Evolutionary conservation across 1,140 invertebrate genomes (phyloP).

Genomic region (Meloidogyne floridensis): DNA sequence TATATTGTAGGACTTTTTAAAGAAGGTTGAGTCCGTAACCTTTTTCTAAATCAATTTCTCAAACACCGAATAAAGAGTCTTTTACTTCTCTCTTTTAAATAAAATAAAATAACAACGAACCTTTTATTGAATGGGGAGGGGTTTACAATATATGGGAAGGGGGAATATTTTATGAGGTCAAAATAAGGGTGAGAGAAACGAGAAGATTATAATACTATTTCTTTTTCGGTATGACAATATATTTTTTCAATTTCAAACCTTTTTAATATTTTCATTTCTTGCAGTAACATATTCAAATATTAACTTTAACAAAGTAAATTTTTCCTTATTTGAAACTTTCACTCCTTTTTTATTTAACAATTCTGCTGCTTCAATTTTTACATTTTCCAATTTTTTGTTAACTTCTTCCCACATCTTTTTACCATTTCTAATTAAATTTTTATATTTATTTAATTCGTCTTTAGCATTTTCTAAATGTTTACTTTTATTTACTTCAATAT

Average conservation of each 20-base stretch:
- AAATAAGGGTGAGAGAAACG: no score
- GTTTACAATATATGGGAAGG: no score
- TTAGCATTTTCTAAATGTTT: not conserved
- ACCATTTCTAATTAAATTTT: not conserved
- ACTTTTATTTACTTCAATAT: not conserved
- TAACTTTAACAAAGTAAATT: not conserved
- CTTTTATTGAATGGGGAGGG: no score
- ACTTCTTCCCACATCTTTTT: not conserved
- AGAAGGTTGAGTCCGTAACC: no score
- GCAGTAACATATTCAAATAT: not conserved
- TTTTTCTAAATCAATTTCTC: no score
- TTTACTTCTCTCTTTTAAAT: no score
- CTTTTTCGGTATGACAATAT: not conserved
- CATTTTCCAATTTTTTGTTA: not conserved
- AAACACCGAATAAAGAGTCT: no score
- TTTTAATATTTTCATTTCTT: not conserved
- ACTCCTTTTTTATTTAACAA: not conserved
- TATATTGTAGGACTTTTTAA: no score
- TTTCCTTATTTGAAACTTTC: not conserved
- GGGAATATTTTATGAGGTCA: no score
- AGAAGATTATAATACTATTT: no score
- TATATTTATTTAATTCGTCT: not conserved
- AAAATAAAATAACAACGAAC: no score
- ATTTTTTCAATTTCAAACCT: not conserved
- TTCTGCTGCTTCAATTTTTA: not conserved